These are phyloP conservation scores for Stegastes partitus DNA, from an alignment of 2,113 vertebrate genomes.

Conservation along the genomic window DNA sequence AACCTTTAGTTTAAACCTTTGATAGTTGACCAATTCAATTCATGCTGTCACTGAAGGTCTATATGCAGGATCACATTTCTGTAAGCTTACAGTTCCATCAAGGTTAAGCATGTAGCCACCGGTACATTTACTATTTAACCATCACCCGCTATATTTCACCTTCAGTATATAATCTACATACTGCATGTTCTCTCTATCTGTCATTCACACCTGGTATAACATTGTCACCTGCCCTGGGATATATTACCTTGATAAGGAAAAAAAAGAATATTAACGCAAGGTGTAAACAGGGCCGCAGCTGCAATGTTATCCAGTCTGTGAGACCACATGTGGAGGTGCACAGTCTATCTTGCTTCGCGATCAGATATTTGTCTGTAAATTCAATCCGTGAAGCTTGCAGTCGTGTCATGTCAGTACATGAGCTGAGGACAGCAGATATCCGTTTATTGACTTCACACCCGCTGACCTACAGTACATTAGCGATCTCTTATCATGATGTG, in stretches of 20 bases:
- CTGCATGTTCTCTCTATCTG: neutral
- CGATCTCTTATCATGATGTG: neutral
- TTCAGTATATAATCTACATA: neutral
- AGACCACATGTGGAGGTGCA: constrained; percentile 21
- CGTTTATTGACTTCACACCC: constrained; percentile 19
- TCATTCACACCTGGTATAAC: neutral
- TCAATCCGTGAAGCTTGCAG: constrained; percentile 1
- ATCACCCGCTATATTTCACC: neutral
- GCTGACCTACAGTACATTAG: neutral
- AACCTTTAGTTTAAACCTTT: constrained; percentile 48
- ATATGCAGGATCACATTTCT: constrained; percentile 2
- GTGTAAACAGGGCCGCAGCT: constrained; percentile 24
- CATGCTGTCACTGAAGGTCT: neutral
- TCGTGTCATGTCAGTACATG: neutral
- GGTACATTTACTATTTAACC: constrained; percentile 3
- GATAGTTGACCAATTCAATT: constrained; percentile 18
- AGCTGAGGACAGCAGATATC: constrained; percentile 12
- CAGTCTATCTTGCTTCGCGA: neutral
- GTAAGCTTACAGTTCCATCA: neutral
- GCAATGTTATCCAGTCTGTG: constrained; percentile 12
- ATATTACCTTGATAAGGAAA: constrained; percentile 12
- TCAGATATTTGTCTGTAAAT: constrained; percentile 28
- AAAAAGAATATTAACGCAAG: neutral
- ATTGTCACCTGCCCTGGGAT: neutral
- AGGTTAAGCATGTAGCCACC: neutral